Percentiles rank a stretch among this genome's conserved stretches.
Evolutionary conservation across 1,140 invertebrate species (phyloP).

Genomic region (Conus ventricosus): DNA sequence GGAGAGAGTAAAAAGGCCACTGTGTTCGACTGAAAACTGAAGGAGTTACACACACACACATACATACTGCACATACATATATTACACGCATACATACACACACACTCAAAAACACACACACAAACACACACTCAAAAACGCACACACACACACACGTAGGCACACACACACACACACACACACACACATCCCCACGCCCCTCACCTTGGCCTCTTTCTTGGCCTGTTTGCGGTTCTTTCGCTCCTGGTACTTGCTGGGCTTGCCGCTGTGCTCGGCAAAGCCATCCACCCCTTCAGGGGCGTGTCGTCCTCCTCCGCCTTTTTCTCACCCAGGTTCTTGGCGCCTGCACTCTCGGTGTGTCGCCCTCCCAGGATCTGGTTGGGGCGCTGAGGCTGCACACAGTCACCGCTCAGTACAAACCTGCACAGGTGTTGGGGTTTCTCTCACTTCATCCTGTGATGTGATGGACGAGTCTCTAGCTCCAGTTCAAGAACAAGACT

Average conservation of each 20-base stretch:
- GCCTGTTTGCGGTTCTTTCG: slow-evolving; percentile 71
- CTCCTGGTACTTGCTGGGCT: slow-evolving; percentile 70
- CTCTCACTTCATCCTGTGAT: too few relatives aligned
- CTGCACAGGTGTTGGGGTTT: too few relatives aligned
- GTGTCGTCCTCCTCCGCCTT: slow-evolving; percentile 39
- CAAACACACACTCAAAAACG: not conserved
- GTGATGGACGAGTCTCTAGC: too few relatives aligned
- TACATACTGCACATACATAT: too few relatives aligned
- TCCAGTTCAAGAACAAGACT: too few relatives aligned
- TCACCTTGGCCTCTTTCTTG: slow-evolving; percentile 66
- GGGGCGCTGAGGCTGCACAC: slow-evolving; percentile 61
- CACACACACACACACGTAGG: not conserved
- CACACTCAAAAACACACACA: not conserved
- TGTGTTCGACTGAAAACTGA: too few relatives aligned
- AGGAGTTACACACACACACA: too few relatives aligned
- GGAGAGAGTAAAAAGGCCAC: too few relatives aligned
- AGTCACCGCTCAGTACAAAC: not conserved
- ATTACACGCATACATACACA: too few relatives aligned
- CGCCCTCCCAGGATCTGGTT: slow-evolving; percentile 54
- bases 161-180: not conserved
- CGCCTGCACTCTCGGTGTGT: slow-evolving; percentile 55
- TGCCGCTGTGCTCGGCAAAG: slow-evolving; percentile 44
- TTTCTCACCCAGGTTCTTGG: slow-evolving; percentile 37
- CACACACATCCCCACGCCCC: too few relatives aligned
- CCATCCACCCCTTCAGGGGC: slow-evolving; percentile 39